A percentile compares a stretch with the other conserved stretches of the same genome.
Evolutionary conservation across 2,797 vertebrate genomes (phyloP).

Genomic region (Sebastolobus alascanus): DNA sequence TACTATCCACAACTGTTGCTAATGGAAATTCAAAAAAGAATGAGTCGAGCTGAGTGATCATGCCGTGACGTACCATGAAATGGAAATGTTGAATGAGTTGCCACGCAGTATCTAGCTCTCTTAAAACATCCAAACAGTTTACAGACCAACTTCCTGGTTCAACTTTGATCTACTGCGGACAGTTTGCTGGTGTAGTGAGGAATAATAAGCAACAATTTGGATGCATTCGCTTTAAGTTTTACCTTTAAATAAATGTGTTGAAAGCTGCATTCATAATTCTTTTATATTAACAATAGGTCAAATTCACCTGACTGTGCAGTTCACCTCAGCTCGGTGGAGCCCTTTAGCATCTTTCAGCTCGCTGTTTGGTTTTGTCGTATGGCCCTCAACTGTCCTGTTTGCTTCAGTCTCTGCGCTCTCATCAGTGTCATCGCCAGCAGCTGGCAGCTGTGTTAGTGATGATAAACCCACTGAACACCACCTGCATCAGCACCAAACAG

Average conservation of each 20-base stretch:
- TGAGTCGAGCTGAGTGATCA: not conserved
- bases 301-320: no score
- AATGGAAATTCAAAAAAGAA: not conserved
- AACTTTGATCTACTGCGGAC: no score
- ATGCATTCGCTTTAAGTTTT: rapidly evolving
- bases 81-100: rapidly evolving
- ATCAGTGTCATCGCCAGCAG: not conserved
- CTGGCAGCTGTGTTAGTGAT: not conserved
- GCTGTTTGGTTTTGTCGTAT: not conserved
- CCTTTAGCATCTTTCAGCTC: not conserved
- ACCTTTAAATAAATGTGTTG: not conserved
- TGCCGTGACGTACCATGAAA: no score
- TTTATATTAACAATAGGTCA: no score
- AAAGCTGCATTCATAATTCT: not conserved
- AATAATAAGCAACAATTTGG: not conserved
- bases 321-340: not conserved
- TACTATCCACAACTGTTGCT: not conserved
- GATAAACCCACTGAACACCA: not conserved
- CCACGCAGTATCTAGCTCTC: not conserved
- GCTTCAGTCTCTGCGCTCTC: not conserved
- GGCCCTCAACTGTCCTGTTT: not conserved
- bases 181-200: not conserved
- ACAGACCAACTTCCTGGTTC: no score
- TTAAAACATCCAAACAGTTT: not conserved
- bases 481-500: not conserved